These are phyloP conservation scores for Platygyra sinensis DNA, from an alignment of 64 coral and sea anemone species.

Conservation along the genomic window DNA sequence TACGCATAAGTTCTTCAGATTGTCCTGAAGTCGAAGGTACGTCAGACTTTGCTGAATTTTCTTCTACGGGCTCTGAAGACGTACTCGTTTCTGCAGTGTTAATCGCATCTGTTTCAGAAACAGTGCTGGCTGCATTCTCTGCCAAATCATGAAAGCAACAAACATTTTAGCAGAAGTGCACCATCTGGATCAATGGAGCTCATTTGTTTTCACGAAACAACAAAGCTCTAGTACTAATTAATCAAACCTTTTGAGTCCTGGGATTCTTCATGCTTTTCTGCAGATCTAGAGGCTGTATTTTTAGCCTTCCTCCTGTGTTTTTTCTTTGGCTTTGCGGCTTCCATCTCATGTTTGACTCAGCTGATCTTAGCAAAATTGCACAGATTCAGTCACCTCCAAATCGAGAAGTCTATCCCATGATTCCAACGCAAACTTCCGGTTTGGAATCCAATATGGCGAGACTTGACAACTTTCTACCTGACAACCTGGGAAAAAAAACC, in stretches of 20 bases:
- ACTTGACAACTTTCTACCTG: background rate
- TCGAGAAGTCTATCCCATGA: conserved; percentile 24
- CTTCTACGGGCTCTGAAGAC: background rate
- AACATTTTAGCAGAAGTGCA: background rate
- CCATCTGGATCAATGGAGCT: no score
- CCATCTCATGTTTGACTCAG: conserved; percentile 43
- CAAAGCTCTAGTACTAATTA: background rate
- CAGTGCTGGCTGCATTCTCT: background rate
- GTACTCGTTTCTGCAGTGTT: background rate
- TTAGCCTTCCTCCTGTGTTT: conserved; percentile 51
- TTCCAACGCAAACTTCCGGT: conserved; percentile 31
- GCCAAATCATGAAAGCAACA: background rate
- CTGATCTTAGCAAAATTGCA: background rate
- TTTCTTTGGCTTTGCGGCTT: conserved; percentile 55
- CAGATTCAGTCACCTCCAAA: background rate
- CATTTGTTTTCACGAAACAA: background rate
- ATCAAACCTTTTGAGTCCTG: conserved; percentile 31
- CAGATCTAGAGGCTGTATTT: background rate
- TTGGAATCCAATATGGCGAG: background rate
- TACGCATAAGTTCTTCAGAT: background rate
- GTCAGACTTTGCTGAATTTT: background rate
- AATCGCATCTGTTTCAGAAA: background rate
- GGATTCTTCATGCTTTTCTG: background rate
- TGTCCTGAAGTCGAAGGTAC: background rate
- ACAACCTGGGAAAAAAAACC: no score